phyloP scores from a whole-genome alignment of 2,113 vertebrate genomes.

The Sclerurus mexicanus region DNA sequence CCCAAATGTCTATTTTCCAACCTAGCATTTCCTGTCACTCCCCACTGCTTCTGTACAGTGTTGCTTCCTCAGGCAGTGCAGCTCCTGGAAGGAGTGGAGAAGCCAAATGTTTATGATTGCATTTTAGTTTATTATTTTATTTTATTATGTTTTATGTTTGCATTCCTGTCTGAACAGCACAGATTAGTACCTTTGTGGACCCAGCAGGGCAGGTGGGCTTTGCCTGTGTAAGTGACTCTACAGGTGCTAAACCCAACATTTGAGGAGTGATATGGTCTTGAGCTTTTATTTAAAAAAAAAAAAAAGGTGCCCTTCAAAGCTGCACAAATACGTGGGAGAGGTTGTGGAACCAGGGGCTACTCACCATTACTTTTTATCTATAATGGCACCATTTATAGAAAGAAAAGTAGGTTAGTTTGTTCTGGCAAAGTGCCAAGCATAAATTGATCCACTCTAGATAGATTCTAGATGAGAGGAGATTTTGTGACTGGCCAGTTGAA shows the following conservation, averaged over 20 bases:
- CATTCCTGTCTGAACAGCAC: background rate
- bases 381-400: background rate
- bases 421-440: background rate
- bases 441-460: background rate
- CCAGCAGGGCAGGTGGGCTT: background rate
- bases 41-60: background rate
- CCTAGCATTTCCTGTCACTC: background rate
- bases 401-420: background rate
- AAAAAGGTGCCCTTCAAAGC: background rate
- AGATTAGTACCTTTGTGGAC: background rate
- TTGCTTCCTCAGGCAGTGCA: background rate
- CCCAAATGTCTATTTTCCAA: background rate
- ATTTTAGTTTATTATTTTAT: too few relatives aligned
- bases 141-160: too few relatives aligned
- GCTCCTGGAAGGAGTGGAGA: background rate
- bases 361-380: background rate
- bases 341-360: background rate
- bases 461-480: background rate
- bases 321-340: background rate
- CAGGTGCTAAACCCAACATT: background rate
- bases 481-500: background rate
- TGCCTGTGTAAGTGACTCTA: background rate
- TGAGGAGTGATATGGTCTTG: background rate
- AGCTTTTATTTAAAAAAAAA: background rate
- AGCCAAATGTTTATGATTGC: background rate